These are phyloP conservation scores for Philereme vetulata DNA, from an alignment of 2,888 invertebrate species.

Conservation along the genomic window DNA sequence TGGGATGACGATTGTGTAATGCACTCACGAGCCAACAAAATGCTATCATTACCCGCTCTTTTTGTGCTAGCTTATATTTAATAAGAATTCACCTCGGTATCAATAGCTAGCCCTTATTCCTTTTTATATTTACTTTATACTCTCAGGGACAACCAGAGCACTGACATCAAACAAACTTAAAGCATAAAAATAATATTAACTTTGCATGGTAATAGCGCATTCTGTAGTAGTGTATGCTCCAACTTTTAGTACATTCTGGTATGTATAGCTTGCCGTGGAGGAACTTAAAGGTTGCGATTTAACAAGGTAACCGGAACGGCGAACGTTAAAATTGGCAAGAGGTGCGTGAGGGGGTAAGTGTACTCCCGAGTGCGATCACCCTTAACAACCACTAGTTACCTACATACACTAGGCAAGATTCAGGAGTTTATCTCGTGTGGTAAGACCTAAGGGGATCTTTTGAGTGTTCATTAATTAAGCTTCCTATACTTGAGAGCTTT, in stretches of 20 bases:
- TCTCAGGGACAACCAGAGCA: too few relatives aligned
- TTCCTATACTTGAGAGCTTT: neutral
- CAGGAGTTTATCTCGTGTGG: slow-evolving; percentile 12
- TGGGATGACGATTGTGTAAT: slow-evolving; percentile 46
- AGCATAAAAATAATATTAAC: slow-evolving; percentile 31
- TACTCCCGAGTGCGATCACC: slow-evolving; percentile 57
- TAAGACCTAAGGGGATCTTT: slow-evolving; percentile 3
- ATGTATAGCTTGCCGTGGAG: slow-evolving; percentile 37
- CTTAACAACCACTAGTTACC: slow-evolving; percentile 50
- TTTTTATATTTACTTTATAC: too few relatives aligned
- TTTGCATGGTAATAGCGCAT: slow-evolving; percentile 19
- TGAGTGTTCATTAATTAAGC: neutral
- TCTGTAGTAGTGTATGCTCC: slow-evolving; percentile 31
- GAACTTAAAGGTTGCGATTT: slow-evolving; percentile 46
- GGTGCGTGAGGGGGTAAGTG: slow-evolving; percentile 47
- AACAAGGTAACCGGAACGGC: slow-evolving; percentile 54
- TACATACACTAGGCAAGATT: slow-evolving; percentile 30
- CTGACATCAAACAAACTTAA: slow-evolving; percentile 14
- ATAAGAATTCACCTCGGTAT: too few relatives aligned
- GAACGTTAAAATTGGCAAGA: slow-evolving; percentile 47
- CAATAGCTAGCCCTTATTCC: neutral
- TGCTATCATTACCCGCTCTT: slow-evolving; percentile 9
- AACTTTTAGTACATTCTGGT: slow-evolving; percentile 35
- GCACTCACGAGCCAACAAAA: slow-evolving; percentile 15
- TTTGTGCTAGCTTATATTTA: neutral